Percentiles rank a stretch among this genome's conserved stretches.
These are phyloP conservation scores for Campopleginae sp. DNA, from an alignment of 2,888 invertebrate genomes.

Conservation along the genomic window DNA sequence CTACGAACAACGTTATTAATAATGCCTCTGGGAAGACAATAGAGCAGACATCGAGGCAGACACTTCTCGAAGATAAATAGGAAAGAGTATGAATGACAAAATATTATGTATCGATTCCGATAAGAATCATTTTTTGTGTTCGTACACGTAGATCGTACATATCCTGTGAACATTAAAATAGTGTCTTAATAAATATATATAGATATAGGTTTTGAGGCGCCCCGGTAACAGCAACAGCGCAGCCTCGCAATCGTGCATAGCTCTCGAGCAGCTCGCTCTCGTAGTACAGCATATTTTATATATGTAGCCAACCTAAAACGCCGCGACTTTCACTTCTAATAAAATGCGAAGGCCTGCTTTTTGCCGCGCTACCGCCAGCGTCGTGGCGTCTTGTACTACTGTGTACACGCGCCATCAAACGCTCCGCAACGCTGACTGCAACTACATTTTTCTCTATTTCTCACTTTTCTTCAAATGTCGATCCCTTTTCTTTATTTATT, in stretches of 20 bases:
- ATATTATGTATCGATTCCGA: slow-evolving; percentile 33
- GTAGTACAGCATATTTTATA: slow-evolving; percentile 69
- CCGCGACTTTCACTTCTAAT: slow-evolving; percentile 81
- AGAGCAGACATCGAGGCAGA: not conserved
- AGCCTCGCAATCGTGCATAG: slow-evolving; percentile 60
- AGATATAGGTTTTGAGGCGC: slow-evolving; percentile 30
- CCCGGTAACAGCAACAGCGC: slow-evolving; percentile 45
- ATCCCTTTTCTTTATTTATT: slow-evolving; percentile 1
- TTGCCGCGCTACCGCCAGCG: slow-evolving; percentile 34
- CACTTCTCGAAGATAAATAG: not conserved
- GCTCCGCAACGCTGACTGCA: not conserved
- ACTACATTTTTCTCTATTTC: not conserved
- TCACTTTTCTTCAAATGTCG: slow-evolving; percentile 7
- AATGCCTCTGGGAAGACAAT: not conserved
- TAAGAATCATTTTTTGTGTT: slow-evolving; percentile 57
- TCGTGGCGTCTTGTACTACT: slow-evolving; percentile 14
- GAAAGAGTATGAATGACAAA: not conserved
- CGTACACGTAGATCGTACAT: slow-evolving; percentile 32
- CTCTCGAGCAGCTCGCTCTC: slow-evolving; percentile 37
- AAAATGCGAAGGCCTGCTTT: slow-evolving; percentile 79
- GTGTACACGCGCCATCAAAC: slow-evolving; percentile 22
- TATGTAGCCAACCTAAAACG: slow-evolving; percentile 76
- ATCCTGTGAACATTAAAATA: slow-evolving; percentile 52
- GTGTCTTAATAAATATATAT: slow-evolving; percentile 40
- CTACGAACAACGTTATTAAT: not conserved